phyloP scores from a whole-genome alignment of 2,888 invertebrate species.

The Anthrax anthrax region DNA sequence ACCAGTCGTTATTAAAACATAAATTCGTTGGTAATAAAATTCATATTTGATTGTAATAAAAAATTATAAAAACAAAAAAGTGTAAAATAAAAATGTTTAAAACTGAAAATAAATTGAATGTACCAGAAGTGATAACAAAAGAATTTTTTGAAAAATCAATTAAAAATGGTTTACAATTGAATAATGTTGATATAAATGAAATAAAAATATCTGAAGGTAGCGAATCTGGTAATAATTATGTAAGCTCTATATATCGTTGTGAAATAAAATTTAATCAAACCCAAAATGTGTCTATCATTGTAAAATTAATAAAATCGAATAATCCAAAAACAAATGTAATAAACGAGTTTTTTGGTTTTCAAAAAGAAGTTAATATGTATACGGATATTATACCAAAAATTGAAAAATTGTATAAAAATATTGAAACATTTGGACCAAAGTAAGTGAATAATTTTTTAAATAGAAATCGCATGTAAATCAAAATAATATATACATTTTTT shows the following conservation, averaged over 20 bases:
- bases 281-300: not conserved
- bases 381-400: conserved; percentile 13
- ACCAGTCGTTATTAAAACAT: no score
- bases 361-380: conserved; percentile 17
- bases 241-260: conserved; percentile 11
- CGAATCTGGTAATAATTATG: conserved; percentile 12
- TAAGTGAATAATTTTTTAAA: not conserved
- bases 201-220: conserved; percentile 11
- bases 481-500: no score
- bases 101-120: not conserved
- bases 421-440: not conserved
- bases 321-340: no score
- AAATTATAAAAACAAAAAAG: no score
- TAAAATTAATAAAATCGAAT: not conserved
- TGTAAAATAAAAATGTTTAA: no score
- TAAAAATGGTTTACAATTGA: conserved; percentile 9
- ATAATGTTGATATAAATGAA: conserved; percentile 5
- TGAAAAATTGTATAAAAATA: not conserved
- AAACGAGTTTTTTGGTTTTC: not conserved
- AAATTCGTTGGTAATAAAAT: no score
- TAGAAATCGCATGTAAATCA: no score
- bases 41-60: no score
- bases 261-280: conserved; percentile 5
- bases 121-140: not conserved
- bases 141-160: conserved; percentile 11